Evolutionary conservation across 2,797 vertebrate genomes (phyloP), one percentile per base, ranked within the genome.

Genomic region (Phyllotis vaccarum): DNA sequence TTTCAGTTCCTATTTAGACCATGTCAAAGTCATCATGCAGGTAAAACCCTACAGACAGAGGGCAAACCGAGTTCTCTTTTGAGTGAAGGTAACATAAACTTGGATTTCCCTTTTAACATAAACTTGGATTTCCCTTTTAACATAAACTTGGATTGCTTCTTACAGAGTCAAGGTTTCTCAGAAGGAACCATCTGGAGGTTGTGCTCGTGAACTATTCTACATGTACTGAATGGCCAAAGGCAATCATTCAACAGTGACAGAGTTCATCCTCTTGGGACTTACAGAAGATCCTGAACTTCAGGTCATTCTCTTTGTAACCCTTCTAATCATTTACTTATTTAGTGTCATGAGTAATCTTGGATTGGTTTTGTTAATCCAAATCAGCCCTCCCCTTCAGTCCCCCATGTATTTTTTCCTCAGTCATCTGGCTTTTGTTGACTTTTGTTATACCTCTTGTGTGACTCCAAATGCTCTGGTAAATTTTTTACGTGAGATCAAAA

Each of bases 401-500:
- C 95, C 94, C 34, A 96, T 96, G 96, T 96, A 96, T 62, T 97
- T 95, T 88, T 95, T 97, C 56, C 96, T 97, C n/a, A 94, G 90
- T 16, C 92, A 97, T n/a, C 90, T 97, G 58, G 94, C 92, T 75
- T 96, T 97, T 70, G 92, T 94, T 68, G 95, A 96, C 66, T 94
- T 95, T 68, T 94, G 76, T 27, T 86, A 87, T n/a, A 91, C 88
- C 21, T 97, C 96, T 0, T 1, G 64, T 16, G 75, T 96, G 54
- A 95, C 93, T 24, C 95, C 95, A 9, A 97, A 95, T 5, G 91
- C 68, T 1, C 78, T 96, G 10, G 91, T 86, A 9, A 95, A 93
- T 6, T 81, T 78, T n/a, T 24, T 94, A 3, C 46, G 17, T 81
- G 82, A 96, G 56, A 85, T 93, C 93, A 96, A 97, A 92, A 95